Conservation (phyloP, 2,888 invertebrate species). For the Cerceris rybyensis region DNA sequence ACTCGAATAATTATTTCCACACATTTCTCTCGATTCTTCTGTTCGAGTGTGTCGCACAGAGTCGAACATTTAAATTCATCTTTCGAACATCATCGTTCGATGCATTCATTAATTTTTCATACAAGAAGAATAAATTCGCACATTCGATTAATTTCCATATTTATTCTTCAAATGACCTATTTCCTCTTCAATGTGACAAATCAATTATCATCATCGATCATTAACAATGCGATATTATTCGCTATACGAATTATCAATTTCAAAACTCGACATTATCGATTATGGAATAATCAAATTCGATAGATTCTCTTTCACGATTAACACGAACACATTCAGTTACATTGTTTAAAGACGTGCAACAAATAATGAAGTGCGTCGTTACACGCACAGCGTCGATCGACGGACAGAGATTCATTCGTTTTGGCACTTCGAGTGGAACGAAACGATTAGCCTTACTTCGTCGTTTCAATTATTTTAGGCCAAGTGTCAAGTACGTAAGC, state of each 20-base stretch:
- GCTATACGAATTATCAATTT: constrained; percentile 1
- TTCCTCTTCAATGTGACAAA: not conserved
- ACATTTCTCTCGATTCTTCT: not conserved
- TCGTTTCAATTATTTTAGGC: constrained; percentile 55
- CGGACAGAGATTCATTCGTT: constrained; percentile 50
- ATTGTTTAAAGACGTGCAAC: constrained; percentile 38
- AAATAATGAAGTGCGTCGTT: constrained; percentile 49
- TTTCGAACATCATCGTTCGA: too few species aligned
- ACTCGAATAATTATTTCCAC: not conserved
- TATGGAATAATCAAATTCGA: constrained; percentile 13
- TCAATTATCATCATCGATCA: constrained; percentile 5
- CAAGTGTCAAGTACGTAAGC: constrained; percentile 60
- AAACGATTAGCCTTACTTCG: constrained; percentile 38
- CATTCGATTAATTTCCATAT: not conserved
- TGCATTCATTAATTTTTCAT: too few species aligned
- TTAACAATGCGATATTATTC: constrained; percentile 1
- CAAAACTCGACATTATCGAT: constrained; percentile 8
- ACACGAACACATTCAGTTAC: constrained; percentile 63
- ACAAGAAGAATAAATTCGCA: not conserved
- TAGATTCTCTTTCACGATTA: constrained; percentile 38
- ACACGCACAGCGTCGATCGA: constrained; percentile 37
- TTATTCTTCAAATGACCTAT: not conserved
- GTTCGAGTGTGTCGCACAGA: not conserved
- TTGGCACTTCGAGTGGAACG: constrained; percentile 54
- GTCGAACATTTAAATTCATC: too few species aligned